These are phyloP conservation scores for Eilema sororculum DNA, from an alignment of 2,888 invertebrate species.

Conservation along the genomic window DNA sequence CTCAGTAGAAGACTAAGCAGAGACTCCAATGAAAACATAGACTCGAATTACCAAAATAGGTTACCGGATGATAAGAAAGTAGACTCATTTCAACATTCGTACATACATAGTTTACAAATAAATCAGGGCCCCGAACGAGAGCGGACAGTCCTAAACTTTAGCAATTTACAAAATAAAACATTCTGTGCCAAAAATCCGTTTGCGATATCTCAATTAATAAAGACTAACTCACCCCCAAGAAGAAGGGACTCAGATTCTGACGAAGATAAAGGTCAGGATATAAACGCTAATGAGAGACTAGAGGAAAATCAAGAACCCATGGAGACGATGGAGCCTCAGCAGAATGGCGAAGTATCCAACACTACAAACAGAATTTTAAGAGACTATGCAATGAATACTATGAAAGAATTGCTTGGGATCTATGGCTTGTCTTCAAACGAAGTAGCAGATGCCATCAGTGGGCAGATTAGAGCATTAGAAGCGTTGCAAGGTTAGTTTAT, in stretches of 20 bases:
- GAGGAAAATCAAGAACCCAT: slow-evolving; percentile 71
- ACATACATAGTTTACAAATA: slow-evolving; percentile 83
- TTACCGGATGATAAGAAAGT: slow-evolving; percentile 79
- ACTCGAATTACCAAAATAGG: slow-evolving; percentile 81
- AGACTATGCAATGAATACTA: slow-evolving; percentile 93
- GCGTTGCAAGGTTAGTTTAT: slow-evolving; percentile 89
- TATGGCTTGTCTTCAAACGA: slow-evolving; percentile 91
- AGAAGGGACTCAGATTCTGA: slow-evolving; percentile 85
- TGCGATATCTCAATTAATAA: slow-evolving; percentile 86
- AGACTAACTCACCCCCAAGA: slow-evolving; percentile 84
- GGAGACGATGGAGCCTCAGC: slow-evolving; percentile 69
- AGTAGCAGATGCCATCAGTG: slow-evolving; percentile 90
- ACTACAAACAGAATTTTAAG: slow-evolving; percentile 89
- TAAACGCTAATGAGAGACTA: slow-evolving; percentile 81
- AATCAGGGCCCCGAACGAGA: slow-evolving; percentile 73
- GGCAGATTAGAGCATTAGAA: slow-evolving; percentile 89
- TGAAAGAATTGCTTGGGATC: slow-evolving; percentile 92
- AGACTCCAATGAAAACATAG: slow-evolving; percentile 85
- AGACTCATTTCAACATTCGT: slow-evolving; percentile 83
- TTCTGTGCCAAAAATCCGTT: slow-evolving; percentile 87
- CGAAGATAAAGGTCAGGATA: slow-evolving; percentile 83
- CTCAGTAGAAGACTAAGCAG: slow-evolving; percentile 83
- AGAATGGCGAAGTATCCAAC: slow-evolving; percentile 78
- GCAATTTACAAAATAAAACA: slow-evolving; percentile 83
- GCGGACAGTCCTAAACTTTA: slow-evolving; percentile 81